phyloP scores from a whole-genome alignment of 2,888 invertebrate genomes.

The Zaprionus lineosus region DNA sequence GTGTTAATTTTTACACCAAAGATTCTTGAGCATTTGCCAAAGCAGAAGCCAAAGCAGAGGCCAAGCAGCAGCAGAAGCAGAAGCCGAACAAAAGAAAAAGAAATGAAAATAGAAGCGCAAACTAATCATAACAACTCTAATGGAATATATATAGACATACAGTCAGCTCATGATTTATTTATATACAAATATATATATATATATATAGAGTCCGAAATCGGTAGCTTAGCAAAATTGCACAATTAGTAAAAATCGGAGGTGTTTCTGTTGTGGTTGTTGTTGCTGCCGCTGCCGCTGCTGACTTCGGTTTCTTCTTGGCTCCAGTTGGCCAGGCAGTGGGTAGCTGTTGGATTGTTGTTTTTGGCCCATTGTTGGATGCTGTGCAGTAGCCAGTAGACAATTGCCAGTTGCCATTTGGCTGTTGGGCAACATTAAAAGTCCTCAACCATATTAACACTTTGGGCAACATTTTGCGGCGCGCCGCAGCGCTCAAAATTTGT shows the following conservation, averaged over 20 bases:
- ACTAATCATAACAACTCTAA: too few species aligned
- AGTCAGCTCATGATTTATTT: too few species aligned
- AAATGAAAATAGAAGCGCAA: conserved; percentile 20
- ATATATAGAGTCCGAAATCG: conserved; percentile 42
- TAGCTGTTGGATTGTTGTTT: too few species aligned
- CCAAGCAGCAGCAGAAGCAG: conserved; percentile 4
- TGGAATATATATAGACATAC: too few species aligned
- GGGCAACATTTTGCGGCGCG: conserved; percentile 72
- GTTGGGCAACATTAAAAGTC: conserved; percentile 75
- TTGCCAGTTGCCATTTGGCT: conserved; percentile 20
- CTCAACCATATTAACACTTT: conserved; percentile 77
- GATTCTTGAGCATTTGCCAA: conserved; percentile 54
- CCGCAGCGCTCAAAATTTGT: conserved; percentile 68
- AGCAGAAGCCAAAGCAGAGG: conserved; percentile 11
- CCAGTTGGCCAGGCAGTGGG: too few species aligned
- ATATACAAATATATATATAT: too few species aligned
- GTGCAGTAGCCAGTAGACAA: not conserved
- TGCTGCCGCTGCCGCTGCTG: conserved; percentile 14
- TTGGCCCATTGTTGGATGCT: not conserved
- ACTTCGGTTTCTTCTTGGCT: not conserved
- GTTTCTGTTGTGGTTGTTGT: conserved; percentile 2
- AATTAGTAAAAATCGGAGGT: conserved; percentile 62
- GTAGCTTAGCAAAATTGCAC: conserved; percentile 67
- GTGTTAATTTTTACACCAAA: conserved; percentile 73
- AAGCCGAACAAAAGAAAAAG: conserved; percentile 17